Evolutionary conservation across 2,888 invertebrate genomes (phyloP).

Genomic region (Ametastegia equiseti): DNA sequence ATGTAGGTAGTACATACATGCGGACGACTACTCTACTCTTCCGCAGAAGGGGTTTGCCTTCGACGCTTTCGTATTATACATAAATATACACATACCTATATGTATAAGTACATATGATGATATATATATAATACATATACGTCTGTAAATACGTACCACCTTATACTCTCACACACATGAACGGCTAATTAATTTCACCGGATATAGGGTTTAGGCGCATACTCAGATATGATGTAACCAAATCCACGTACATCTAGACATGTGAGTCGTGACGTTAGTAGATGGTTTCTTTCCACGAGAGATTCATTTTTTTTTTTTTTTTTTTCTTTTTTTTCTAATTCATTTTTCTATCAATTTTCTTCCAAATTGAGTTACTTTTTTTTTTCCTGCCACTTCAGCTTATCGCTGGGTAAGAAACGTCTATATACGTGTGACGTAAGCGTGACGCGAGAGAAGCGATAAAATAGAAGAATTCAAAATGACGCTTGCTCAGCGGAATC

Average conservation of each 20-base stretch:
- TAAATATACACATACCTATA: too few species aligned
- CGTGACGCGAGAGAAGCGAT: slow-evolving; percentile 6
- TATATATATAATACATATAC: too few species aligned
- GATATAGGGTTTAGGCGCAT: not conserved
- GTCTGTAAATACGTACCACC: too few species aligned
- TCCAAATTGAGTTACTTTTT: not conserved
- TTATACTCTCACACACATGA: not conserved
- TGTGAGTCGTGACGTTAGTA: not conserved
- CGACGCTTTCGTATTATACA: too few species aligned
- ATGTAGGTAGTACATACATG: not conserved
- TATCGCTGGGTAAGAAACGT: not conserved
- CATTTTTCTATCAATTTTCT: not conserved
- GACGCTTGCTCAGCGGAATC: not conserved
- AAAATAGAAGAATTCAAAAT: not conserved
- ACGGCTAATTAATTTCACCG: slow-evolving; percentile 21
- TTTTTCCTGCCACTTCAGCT: not conserved
- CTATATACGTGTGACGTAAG: slow-evolving; percentile 2
- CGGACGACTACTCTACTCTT: not conserved
- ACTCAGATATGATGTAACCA: not conserved
- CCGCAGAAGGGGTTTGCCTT: not conserved
- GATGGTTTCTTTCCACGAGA: not conserved
- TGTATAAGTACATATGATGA: too few species aligned
- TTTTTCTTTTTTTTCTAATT: not conserved
- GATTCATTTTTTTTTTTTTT: not conserved
- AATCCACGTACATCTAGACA: not conserved